A percentile compares a stretch with the other conserved stretches of the same genome.
These are phyloP conservation scores for Argopecten irradians DNA, from an alignment of 1,140 invertebrate genomes.

Conservation along the genomic window DNA sequence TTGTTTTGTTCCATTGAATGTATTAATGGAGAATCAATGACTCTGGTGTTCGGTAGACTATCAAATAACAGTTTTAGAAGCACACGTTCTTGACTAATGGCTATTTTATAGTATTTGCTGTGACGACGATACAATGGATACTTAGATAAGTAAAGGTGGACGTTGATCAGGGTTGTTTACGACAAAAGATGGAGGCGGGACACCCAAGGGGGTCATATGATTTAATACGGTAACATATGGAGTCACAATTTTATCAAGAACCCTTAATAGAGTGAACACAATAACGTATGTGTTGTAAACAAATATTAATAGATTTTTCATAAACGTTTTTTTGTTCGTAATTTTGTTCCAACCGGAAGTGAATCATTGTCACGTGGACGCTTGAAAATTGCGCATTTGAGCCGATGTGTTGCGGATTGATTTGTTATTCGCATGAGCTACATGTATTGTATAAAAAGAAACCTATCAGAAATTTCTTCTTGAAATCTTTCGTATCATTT, in stretches of 20 bases:
- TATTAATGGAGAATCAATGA: background rate
- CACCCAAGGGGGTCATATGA: background rate
- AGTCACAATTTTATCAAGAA: background rate
- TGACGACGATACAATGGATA: background rate
- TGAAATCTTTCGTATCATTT: background rate
- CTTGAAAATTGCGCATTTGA: background rate
- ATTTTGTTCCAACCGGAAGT: background rate
- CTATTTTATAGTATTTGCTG: background rate
- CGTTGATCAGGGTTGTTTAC: background rate
- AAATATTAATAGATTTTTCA: background rate
- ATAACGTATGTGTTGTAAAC: background rate
- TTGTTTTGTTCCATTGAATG: slow-evolving; percentile 1
- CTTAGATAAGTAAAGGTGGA: background rate
- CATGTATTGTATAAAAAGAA: background rate
- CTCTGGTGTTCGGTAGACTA: background rate
- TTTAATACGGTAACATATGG: background rate
- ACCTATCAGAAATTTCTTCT: background rate
- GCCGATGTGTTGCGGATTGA: background rate
- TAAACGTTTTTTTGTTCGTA: background rate
- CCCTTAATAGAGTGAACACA: background rate
- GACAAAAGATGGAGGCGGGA: background rate
- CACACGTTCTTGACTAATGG: background rate
- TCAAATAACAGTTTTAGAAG: background rate
- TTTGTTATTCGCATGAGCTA: background rate
- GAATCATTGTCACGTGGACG: background rate